phyloP scores from a whole-genome alignment of 2,888 invertebrate genomes.

The Ophion costatus region DNA sequence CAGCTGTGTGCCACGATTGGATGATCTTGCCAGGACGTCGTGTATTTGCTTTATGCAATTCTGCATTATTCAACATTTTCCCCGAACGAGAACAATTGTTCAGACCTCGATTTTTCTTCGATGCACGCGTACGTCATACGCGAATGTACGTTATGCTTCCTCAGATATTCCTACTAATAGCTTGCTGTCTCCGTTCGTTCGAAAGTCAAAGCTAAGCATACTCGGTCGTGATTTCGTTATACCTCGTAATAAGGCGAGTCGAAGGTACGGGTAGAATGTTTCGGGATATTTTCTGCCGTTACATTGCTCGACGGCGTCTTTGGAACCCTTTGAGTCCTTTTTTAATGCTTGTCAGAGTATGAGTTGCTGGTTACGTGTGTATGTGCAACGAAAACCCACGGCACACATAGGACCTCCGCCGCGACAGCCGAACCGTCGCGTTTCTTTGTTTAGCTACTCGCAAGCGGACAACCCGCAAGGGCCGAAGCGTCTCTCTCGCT shows the following conservation, averaged over 20 bases:
- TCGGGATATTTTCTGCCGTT: not conserved
- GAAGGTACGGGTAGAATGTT: not conserved
- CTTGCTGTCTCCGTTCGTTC: not conserved
- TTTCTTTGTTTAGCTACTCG: conserved; percentile 58
- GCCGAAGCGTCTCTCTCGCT: conserved; percentile 18
- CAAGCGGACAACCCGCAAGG: conserved; percentile 50
- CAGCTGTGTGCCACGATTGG: conserved; percentile 70
- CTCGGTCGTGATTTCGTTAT: not conserved
- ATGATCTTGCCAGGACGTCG: conserved; percentile 69
- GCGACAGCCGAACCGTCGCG: conserved; percentile 41
- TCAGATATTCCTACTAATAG: not conserved
- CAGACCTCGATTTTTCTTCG: conserved; percentile 49
- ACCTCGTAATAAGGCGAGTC: conserved; percentile 2
- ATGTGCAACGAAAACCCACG: not conserved
- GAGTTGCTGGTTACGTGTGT: not conserved
- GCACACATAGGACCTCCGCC: conserved; percentile 5
- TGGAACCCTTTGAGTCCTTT: not conserved
- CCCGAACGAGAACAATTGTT: conserved; percentile 59
- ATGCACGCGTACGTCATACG: conserved; percentile 12
- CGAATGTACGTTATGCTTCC: not conserved
- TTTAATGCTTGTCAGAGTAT: conserved; percentile 9
- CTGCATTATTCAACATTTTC: conserved; percentile 65
- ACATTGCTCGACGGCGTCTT: not conserved
- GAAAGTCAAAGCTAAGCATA: conserved; percentile 17
- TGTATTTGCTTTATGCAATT: conserved; percentile 66